Evolutionary conservation across 2,888 invertebrate species (phyloP).

Genomic region (Auanema sp.): DNA sequence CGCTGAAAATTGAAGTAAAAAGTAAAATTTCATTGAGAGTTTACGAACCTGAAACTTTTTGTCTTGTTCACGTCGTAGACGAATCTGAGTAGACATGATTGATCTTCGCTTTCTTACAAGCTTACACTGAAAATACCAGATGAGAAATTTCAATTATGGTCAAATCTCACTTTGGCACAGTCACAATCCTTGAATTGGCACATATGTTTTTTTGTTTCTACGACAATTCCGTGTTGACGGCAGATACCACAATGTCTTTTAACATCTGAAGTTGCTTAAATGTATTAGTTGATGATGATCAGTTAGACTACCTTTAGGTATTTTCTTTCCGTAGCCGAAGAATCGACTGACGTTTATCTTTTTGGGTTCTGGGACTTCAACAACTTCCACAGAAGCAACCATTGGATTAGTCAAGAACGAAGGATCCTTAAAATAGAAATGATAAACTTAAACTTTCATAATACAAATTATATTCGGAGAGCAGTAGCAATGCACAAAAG

Average conservation of each 20-base stretch:
- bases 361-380: no score
- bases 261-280: constrained; percentile 33
- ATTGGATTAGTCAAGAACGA: no score
- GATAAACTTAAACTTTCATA: no score
- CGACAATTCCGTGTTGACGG: constrained; percentile 53
- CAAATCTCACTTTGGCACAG: constrained; percentile 41
- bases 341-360: constrained; percentile 21
- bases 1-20: constrained; percentile 23
- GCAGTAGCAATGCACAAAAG: no score
- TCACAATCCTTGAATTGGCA: constrained; percentile 56
- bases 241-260: constrained; percentile 62
- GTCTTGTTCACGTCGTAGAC: constrained; percentile 59
- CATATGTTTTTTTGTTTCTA: constrained; percentile 56
- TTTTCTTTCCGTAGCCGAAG: constrained; percentile 45
- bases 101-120: constrained; percentile 54
- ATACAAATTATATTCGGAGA: no score
- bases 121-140: constrained; percentile 43
- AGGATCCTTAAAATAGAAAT: no score
- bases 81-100: constrained; percentile 62
- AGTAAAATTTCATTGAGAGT: neutral
- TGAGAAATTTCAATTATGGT: neutral
- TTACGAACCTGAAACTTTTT: constrained; percentile 48
- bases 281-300: neutral
- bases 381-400: no score
- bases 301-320: constrained; percentile 38